Conservation (phyloP, 2,113 vertebrate genomes). For the Tinamus guttatus region DNA sequence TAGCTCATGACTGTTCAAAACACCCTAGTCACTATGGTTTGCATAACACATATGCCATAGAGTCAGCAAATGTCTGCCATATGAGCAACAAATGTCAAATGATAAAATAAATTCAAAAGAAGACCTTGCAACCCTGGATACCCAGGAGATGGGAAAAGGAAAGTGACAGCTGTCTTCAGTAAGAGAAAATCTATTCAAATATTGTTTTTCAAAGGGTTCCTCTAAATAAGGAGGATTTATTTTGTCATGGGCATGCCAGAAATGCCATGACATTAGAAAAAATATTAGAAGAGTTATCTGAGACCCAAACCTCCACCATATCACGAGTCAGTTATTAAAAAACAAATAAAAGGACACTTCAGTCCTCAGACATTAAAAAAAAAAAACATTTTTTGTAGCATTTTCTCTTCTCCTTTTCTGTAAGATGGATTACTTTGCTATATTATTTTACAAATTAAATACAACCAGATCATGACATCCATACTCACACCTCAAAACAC, state of each 20-base stretch:
- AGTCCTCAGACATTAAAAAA: background rate
- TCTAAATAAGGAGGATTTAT: slow-evolving; percentile 61
- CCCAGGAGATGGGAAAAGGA: slow-evolving; percentile 44
- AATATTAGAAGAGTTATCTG: slow-evolving; percentile 61
- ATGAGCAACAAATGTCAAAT: slow-evolving; percentile 46
- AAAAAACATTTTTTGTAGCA: background rate
- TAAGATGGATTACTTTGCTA: background rate
- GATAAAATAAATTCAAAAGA: slow-evolving; percentile 67
- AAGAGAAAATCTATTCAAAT: slow-evolving; percentile 46
- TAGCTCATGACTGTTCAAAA: slow-evolving; percentile 30
- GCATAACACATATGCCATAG: background rate
- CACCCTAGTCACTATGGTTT: background rate
- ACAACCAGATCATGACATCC: background rate
- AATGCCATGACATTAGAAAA: slow-evolving; percentile 64
- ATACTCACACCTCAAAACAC: background rate
- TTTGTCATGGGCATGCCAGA: slow-evolving; percentile 71
- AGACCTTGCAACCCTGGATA: slow-evolving; percentile 65
- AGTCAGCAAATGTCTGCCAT: slow-evolving; percentile 53
- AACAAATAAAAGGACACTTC: slow-evolving; percentile 64
- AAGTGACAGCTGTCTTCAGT: slow-evolving; percentile 74
- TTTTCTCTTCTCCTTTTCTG: slow-evolving; percentile 23
- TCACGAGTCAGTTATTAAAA: slow-evolving; percentile 51
- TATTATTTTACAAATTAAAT: background rate
- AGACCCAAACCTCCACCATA: background rate
- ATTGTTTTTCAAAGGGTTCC: slow-evolving; percentile 60